Percentiles rank a stretch among this genome's conserved stretches.
phyloP scores from a whole-genome alignment of 2,797 vertebrate genomes.

The Lagocephalus sceleratus region DNA sequence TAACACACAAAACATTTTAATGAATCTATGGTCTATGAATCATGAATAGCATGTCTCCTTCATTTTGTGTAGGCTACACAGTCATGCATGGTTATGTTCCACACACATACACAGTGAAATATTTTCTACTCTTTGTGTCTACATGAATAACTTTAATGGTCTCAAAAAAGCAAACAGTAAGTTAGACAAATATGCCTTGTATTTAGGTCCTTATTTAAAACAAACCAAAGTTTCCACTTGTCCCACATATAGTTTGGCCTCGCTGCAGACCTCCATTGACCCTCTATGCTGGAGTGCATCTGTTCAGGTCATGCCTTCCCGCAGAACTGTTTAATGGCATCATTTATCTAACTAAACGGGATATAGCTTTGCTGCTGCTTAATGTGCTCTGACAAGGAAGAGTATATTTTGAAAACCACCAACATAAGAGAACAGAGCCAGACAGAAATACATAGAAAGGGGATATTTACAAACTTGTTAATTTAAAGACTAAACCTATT shows the following conservation, averaged over 20 bases:
- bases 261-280: slow-evolving; percentile 44
- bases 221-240: slow-evolving; percentile 32
- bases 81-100: no score
- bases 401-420: slow-evolving; percentile 38
- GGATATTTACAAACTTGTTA: neutral
- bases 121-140: neutral
- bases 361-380: slow-evolving; percentile 50
- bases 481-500: slow-evolving; percentile 6
- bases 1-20: no score
- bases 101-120: no score
- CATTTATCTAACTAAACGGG: slow-evolving; percentile 54
- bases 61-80: no score
- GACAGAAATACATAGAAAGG: neutral
- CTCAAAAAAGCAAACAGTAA: no score
- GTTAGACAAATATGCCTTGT: no score
- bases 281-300: slow-evolving; percentile 25
- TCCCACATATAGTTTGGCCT: slow-evolving; percentile 38
- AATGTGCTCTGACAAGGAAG: slow-evolving; percentile 62
- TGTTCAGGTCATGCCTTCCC: slow-evolving; percentile 30
- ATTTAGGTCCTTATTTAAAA: slow-evolving; percentile 53
- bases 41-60: no score
- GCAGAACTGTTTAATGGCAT: slow-evolving; percentile 61
- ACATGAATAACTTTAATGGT: no score
- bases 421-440: slow-evolving; percentile 21
- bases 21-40: no score